phyloP scores from a whole-genome alignment of 2,113 vertebrate genomes.

The Tragelaphus imberbis region DNA sequence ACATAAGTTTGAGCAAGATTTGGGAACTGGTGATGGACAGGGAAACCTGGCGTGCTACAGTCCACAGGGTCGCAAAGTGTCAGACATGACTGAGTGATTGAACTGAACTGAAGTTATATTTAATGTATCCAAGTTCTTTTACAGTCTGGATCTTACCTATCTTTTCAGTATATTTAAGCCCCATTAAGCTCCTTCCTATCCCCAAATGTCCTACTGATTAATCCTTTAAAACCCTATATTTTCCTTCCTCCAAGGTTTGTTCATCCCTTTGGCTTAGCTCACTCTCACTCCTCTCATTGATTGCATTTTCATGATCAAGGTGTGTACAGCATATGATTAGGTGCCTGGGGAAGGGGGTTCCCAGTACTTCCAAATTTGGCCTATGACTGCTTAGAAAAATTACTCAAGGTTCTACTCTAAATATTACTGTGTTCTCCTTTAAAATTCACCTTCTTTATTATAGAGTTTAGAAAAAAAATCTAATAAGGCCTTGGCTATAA shows the following conservation, averaged over 20 bases:
- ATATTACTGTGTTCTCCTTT: neutral
- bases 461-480: neutral
- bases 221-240: neutral
- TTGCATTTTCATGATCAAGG: neutral
- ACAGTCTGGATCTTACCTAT: neutral
- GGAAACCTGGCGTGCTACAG: neutral
- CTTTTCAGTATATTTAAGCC: neutral
- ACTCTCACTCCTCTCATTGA: neutral
- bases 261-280: neutral
- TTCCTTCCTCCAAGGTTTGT: neutral
- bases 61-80: neutral
- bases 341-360: neutral
- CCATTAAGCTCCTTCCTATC: neutral
- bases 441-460: neutral
- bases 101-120: neutral
- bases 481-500: neutral
- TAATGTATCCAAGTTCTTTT: neutral
- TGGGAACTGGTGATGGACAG: neutral
- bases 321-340: rapidly evolving
- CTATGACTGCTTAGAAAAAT: neutral
- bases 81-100: neutral
- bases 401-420: neutral
- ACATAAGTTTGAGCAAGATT: neutral
- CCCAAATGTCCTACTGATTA: neutral
- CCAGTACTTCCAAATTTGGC: neutral